Evolutionary conservation across 2,797 vertebrate genomes (phyloP), one percentile per base, ranked within the genome.

Genomic region (Bufotes viridis): DNA sequence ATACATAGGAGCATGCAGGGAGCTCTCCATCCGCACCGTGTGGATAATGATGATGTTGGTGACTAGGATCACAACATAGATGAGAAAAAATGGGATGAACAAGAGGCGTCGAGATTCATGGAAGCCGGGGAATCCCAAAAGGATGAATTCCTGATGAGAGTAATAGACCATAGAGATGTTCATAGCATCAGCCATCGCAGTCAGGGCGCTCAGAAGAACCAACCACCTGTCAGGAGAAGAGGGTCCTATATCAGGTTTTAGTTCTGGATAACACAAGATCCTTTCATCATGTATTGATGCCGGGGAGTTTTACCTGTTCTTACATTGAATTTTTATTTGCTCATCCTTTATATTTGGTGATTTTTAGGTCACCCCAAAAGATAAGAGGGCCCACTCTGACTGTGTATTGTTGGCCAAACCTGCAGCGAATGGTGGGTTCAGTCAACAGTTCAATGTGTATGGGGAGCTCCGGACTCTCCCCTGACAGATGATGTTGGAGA

Each of bases 1-100:
- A 24, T 84, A 90, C 90, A 63, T 90, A 81, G 85, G 92, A 78
- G 90, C 90, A 61, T 90, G 89, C 0, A 74, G 84, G 75, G 72
- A 89, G 61, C 14, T 3, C 67, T 90, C 90, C 8, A 14, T 60
- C 15, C 22, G 4, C n/a, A 90, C 88, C 0, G 78, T 91, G 49
- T 85, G 85, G 87, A 90, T 89, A 69, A 92, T 74, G 75, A 91
- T 17, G 13, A 10, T 22, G 0, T 91, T 92, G 83, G 84, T 57
- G n/a, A 53, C 7, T 13, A 83, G 15, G 17, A 29, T 83, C 13
- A 83, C 18, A 10, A 83, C n/a, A 14, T 82, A 82, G 24, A 70
- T 11, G 0, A 70, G 12, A 17, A 29, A 17, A 6, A 70, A 70
- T 7, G 67, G 26, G 67, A 29, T 70, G 26, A 70, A 70, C 67